These are phyloP conservation scores for Rhegmatorhina hoffmannsi DNA, from an alignment of 2,113 vertebrate genomes.

Conservation along the genomic window DNA sequence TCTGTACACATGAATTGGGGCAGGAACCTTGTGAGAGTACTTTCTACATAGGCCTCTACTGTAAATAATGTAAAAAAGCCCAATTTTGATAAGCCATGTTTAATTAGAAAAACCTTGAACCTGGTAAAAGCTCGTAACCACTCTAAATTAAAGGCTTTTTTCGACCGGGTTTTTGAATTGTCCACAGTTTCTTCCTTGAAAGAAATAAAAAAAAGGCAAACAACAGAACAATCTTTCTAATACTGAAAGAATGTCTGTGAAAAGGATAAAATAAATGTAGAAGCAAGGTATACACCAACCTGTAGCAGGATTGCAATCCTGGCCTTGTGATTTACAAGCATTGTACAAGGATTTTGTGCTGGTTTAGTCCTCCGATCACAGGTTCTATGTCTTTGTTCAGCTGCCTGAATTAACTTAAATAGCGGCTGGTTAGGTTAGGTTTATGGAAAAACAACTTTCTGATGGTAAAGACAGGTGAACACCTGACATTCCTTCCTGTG, in stretches of 20 bases:
- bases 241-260: neutral
- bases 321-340: neutral
- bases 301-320: neutral
- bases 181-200: neutral
- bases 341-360: neutral
- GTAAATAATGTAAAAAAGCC: neutral
- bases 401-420: neutral
- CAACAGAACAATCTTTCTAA: neutral
- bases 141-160: neutral
- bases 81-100: neutral
- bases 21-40: neutral
- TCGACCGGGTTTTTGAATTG: neutral
- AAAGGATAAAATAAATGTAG: neutral
- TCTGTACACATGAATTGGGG: neutral
- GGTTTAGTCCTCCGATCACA: neutral
- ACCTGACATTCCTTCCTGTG: neutral
- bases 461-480: neutral
- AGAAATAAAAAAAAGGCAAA: neutral
- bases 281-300: neutral
- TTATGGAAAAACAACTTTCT: neutral
- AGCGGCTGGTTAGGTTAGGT: neutral
- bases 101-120: slow-evolving; percentile 1
- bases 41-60: neutral
- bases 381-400: neutral
- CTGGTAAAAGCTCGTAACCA: neutral